Percentiles rank a stretch among this genome's conserved stretches.
phyloP scores from a whole-genome alignment of 92 coral and sea anemone species.

The Epizoanthus ramosus region DNA sequence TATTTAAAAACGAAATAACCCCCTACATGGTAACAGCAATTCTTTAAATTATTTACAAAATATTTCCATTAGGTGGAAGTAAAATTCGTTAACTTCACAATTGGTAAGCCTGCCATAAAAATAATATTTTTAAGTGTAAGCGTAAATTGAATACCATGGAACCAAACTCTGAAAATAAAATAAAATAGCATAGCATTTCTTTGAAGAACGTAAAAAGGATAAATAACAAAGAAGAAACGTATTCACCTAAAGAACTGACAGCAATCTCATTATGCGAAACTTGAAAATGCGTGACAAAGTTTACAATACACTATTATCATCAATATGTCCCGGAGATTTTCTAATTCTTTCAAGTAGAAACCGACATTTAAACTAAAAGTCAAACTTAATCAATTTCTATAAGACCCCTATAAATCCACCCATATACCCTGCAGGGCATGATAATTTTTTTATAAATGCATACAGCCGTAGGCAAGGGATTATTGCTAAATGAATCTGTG shows the following conservation, averaged over 20 bases:
- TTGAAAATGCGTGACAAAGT: neutral
- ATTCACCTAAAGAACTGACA: neutral
- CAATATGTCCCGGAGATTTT: conserved; percentile 6
- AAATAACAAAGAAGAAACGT: neutral
- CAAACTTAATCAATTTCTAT: conserved; percentile 1
- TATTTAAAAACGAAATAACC: neutral
- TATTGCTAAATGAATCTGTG: neutral
- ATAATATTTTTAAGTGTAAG: neutral
- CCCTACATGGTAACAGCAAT: neutral
- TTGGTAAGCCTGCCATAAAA: conserved; percentile 3
- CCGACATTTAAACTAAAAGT: conserved; percentile 6
- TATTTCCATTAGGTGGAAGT: neutral
- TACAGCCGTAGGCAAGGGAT: conserved; percentile 3
- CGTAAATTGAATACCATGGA: neutral
- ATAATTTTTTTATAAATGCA: neutral
- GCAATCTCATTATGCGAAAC: too few relatives aligned
- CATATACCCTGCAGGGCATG: conserved; percentile 20
- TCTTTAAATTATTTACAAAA: neutral
- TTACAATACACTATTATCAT: neutral
- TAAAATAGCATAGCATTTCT: neutral
- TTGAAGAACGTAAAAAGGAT: neutral
- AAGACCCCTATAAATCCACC: conserved; percentile 6
- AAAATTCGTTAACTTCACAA: neutral
- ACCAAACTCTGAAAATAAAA: neutral
- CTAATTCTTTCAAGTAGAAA: neutral